Base-by-base conservation (phyloP, 2,888 invertebrate genomes). In the Sphaerophoria taeniata region DNA sequence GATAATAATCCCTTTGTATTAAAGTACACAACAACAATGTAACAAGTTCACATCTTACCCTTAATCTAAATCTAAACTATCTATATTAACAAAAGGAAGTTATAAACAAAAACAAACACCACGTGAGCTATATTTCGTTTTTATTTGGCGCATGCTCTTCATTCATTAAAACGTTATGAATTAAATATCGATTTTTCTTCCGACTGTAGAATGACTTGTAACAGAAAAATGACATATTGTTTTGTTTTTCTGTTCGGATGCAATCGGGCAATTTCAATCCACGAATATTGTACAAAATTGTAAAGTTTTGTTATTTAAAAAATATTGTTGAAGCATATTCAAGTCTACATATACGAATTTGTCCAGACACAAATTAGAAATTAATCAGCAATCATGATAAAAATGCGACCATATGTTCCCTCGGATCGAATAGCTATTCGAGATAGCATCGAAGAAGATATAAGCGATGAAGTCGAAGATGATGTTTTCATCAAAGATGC, bases 401-500 rank as follows among this genome's bases (percentile, higher is more conserved):
- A 92, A 91, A 91, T 94, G 93, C 92, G 94, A 88, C 93, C 93
- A 90, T 94, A 94, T 92, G 93, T 94, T 87, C 93, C 94, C 87
- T 93, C 94, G 89, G 94, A 93, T 88, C 93, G 94, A 87, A 93
- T 95, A 70, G 94, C 94, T 88, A 94, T 95, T 56, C 92, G 94
- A 85, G 95, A 96, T 90, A 95, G 94, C 88, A 93, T 95, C 84
- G 95, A 95, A 88, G 95, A 95, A 88, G 96, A 96, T 87, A 94
- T 95, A 87, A 93, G 95, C 88, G 95, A 95, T 88, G 96, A 96
- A 91, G 94, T 96, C 12, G 96, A 96, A 88, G 96, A 96, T 90
- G 96, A 96, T 90, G 96, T 96, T 16, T 96, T 96, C 89, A 95
- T 96, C 87, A 93, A 95, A 83, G 95, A 96, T 92, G 95, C 95